Conservation (phyloP, 2,113 vertebrate species). For the Dolichotis patagonum region DNA sequence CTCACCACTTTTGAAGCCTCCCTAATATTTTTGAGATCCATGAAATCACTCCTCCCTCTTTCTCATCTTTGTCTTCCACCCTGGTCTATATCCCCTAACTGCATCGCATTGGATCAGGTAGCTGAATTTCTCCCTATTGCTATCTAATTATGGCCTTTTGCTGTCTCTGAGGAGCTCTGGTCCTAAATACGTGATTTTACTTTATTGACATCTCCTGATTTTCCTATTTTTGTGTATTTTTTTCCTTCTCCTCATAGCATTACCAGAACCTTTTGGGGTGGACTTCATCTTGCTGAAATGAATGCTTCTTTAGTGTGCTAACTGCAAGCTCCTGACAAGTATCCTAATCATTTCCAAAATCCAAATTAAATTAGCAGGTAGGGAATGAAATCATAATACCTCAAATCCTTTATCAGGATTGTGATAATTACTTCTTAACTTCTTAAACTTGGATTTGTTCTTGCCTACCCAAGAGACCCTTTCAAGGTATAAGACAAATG, state of each 20-base stretch:
- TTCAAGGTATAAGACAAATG: not conserved
- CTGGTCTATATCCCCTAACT: not conserved
- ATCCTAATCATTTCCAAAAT: not conserved
- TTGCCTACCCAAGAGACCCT: not conserved
- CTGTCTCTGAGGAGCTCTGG: not conserved
- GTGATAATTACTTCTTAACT: not conserved
- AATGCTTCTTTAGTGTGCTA: not conserved
- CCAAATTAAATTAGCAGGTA: not conserved
- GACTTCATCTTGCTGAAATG: not conserved
- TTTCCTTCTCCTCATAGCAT: not conserved
- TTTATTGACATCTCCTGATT: not conserved
- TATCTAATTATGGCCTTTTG: not conserved
- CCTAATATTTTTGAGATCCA: not conserved
- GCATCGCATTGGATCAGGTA: rapidly evolving
- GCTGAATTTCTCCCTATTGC: rapidly evolving
- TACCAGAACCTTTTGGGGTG: not conserved
- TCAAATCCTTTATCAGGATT: not conserved
- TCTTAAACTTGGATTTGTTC: not conserved
- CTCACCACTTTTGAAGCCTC: not conserved
- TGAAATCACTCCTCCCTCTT: not conserved
- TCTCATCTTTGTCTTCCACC: not conserved
- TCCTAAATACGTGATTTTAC: not conserved
- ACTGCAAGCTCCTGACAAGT: not conserved
- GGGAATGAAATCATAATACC: no score
- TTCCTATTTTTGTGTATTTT: not conserved